Conservation (phyloP, 2,113 vertebrate species). For the Dicentrarchus labrax region DNA sequence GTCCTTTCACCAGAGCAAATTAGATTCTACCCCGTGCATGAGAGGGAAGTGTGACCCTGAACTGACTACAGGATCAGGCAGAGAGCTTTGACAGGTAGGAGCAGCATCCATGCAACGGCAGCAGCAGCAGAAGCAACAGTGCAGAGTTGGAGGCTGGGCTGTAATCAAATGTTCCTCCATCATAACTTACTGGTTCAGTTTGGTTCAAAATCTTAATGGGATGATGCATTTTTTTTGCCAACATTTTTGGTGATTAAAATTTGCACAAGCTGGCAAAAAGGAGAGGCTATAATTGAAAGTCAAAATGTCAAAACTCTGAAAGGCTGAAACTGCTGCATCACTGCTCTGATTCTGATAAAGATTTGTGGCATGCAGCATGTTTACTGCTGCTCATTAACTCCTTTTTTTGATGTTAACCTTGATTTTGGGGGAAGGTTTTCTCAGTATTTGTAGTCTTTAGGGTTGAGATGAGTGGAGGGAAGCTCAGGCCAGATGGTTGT, state of each 20-base stretch:
- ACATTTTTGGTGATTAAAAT: conserved; percentile 14
- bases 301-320: conserved; percentile 5
- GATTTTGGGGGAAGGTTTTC: background rate
- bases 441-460: background rate
- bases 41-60: conserved; percentile 83
- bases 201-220: background rate
- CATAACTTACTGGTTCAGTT: background rate
- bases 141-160: conserved; percentile 6
- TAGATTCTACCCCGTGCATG: conserved; percentile 82
- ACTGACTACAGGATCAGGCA: conserved; percentile 80
- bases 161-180: background rate
- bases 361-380: background rate
- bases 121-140: conserved; percentile 25
- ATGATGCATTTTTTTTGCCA: background rate
- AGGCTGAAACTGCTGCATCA: conserved; percentile 38
- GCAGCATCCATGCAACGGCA: conserved; percentile 41
- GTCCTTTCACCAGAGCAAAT: conserved; percentile 86
- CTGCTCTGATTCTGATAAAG: conserved; percentile 4
- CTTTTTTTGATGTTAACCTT: background rate
- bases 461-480: background rate
- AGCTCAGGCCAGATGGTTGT: conserved; percentile 16
- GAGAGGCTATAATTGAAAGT: background rate
- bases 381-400: background rate
- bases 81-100: conserved; percentile 75
- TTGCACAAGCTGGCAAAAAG: conserved; percentile 9